Percentiles rank a stretch among this genome's conserved stretches.
phyloP scores from a whole-genome alignment of 2,888 invertebrate species.

The Serripes groenlandicus region DNA sequence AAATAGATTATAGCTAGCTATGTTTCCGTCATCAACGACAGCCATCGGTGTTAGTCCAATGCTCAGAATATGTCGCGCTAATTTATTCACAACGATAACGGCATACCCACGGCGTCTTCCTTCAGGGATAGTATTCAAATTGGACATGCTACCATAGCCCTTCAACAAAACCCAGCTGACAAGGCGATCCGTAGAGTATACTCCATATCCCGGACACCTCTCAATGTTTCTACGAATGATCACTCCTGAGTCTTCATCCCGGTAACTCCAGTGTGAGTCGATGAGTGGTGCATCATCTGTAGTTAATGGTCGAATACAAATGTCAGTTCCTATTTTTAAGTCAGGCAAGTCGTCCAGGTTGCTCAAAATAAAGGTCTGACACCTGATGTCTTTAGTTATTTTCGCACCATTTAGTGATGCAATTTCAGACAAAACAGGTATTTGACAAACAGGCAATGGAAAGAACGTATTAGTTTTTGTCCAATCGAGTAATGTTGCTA shows the following conservation, averaged over 20 bases:
- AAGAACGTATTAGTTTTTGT: too few species aligned
- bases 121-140: slow-evolving; percentile 10
- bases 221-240: background rate
- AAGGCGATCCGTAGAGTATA: background rate
- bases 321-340: too few species aligned
- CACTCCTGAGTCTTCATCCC: background rate
- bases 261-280: background rate
- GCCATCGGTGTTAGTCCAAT: slow-evolving; percentile 10
- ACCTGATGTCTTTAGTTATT: too few species aligned
- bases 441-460: too few species aligned
- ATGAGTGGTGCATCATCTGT: too few species aligned
- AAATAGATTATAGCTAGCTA: background rate
- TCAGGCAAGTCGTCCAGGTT: too few species aligned
- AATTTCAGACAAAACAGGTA: too few species aligned
- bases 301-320: too few species aligned
- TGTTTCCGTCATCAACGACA: background rate
- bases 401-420: too few species aligned
- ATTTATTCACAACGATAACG: background rate
- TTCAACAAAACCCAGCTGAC: background rate
- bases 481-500: too few species aligned
- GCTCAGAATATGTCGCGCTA: background rate
- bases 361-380: too few species aligned
- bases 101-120: slow-evolving; percentile 9
- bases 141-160: background rate
- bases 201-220: background rate